These are phyloP conservation scores for Lophius americanus DNA, from an alignment of 2,797 vertebrate genomes.

Conservation along the genomic window DNA sequence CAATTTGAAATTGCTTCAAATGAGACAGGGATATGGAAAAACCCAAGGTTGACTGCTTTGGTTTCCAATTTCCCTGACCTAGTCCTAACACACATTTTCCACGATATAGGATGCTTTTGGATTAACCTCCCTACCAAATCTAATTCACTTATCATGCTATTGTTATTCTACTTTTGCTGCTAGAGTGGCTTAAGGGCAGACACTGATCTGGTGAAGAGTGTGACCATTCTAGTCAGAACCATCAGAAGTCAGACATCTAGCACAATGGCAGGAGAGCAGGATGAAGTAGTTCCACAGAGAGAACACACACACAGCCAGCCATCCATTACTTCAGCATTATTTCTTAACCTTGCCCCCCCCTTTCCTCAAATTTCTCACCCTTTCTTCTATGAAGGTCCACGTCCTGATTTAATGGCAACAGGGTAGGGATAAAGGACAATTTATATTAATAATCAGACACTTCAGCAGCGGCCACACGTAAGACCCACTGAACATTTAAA, in stretches of 20 bases:
- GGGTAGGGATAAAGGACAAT: constrained; percentile 44
- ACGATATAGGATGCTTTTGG: constrained; percentile 55
- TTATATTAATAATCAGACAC: constrained; percentile 49
- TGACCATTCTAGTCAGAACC: constrained; percentile 18
- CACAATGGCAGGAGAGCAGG: constrained; percentile 49
- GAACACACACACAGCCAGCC: constrained; percentile 21
- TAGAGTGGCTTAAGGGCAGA: constrained; percentile 58
- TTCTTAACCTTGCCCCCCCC: constrained; percentile 31
- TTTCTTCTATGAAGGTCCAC: constrained; percentile 39
- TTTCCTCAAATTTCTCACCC: constrained; percentile 54
- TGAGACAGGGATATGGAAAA: constrained; percentile 44
- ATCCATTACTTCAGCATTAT: constrained; percentile 53
- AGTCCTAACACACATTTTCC: constrained; percentile 63
- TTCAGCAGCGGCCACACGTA: constrained; percentile 29
- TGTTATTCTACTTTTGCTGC: constrained; percentile 50
- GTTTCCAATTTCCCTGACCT: constrained; percentile 69
- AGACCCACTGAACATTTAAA: constrained; percentile 20
- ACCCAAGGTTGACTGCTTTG: constrained; percentile 57
- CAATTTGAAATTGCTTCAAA: constrained; percentile 60
- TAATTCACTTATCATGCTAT: constrained; percentile 63
- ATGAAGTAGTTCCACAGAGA: constrained; percentile 14
- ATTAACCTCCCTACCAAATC: constrained; percentile 50
- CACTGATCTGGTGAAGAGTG: constrained; percentile 45
- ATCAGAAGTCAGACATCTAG: constrained; percentile 25
- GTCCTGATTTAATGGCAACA: constrained; percentile 42